Evolutionary conservation across 2,888 invertebrate species (phyloP).

Genomic region (Euclidia mi): DNA sequence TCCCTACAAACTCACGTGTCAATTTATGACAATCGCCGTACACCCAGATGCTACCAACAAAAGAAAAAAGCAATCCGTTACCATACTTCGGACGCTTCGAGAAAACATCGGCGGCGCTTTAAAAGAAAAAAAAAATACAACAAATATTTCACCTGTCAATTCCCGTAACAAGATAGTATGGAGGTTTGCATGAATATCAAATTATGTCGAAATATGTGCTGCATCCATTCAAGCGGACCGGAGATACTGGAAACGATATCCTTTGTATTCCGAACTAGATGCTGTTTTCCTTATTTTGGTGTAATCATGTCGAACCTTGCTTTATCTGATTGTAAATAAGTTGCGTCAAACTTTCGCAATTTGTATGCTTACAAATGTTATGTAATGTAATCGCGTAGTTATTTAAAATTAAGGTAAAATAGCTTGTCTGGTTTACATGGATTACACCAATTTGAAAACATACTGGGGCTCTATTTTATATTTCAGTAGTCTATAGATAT

Average conservation of each 20-base stretch:
- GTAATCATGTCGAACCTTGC: too few species aligned
- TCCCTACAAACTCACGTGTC: too few species aligned
- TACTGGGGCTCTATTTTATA: too few species aligned
- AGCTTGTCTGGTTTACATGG: too few species aligned
- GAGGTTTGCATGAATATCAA: constrained; percentile 23
- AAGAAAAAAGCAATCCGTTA: neutral
- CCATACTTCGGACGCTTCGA: neutral
- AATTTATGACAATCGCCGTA: too few species aligned
- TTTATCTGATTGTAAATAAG: too few species aligned
- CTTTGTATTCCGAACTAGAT: constrained; percentile 18
- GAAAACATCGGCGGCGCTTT: neutral
- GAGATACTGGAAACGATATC: constrained; percentile 37
- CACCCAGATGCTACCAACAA: constrained; percentile 7
- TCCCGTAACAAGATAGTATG: constrained; percentile 13
- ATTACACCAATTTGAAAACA: too few species aligned
- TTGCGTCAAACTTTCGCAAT: too few species aligned
- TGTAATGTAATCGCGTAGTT: too few species aligned
- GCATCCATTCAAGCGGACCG: constrained; percentile 18
- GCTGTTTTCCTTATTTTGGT: constrained; percentile 16
- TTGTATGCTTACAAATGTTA: too few species aligned
- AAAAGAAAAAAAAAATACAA: constrained; percentile 8
- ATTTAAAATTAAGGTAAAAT: too few species aligned
- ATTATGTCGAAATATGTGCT: constrained; percentile 17
- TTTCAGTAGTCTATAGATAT: too few species aligned
- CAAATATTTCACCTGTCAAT: constrained; percentile 18